These are phyloP conservation scores for Phrynocephalus versicolor DNA, from an alignment of 2,113 vertebrate species.

Conservation along the genomic window DNA sequence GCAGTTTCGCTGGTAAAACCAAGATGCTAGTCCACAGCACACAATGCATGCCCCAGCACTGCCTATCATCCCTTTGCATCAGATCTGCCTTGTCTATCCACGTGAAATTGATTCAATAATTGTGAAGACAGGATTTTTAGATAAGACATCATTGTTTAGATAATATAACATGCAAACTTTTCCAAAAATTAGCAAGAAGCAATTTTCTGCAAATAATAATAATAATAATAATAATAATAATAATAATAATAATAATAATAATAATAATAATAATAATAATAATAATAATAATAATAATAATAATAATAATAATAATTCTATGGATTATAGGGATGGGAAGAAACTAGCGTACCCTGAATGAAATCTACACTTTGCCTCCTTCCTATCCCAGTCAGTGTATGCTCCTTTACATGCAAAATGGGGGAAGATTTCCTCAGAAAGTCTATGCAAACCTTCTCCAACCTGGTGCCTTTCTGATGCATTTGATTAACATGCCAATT, in stretches of 20 bases:
- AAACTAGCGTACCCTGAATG: too few species aligned
- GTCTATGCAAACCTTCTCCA: background rate
- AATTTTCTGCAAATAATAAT: too few species aligned
- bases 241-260: too few species aligned
- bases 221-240: too few species aligned
- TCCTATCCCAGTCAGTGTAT: background rate
- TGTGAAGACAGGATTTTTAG: too few species aligned
- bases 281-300: too few species aligned
- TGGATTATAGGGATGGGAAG: too few species aligned
- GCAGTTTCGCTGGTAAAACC: background rate
- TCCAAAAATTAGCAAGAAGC: too few species aligned
- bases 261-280: too few species aligned
- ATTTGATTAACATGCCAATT: background rate
- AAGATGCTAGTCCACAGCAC: background rate
- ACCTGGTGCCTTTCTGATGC: background rate
- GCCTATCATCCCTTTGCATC: background rate
- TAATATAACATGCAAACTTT: background rate
- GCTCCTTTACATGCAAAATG: background rate
- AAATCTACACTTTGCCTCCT: background rate
- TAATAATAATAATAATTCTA: too few species aligned
- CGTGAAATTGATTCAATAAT: background rate
- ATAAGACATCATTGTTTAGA: background rate
- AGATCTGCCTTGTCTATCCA: background rate
- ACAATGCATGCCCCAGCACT: background rate
- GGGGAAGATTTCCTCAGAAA: too few species aligned